Percentiles rank a stretch among this genome's conserved stretches.
phyloP scores from a whole-genome alignment of 2,797 vertebrate genomes.

The Squalus acanthias region DNA sequence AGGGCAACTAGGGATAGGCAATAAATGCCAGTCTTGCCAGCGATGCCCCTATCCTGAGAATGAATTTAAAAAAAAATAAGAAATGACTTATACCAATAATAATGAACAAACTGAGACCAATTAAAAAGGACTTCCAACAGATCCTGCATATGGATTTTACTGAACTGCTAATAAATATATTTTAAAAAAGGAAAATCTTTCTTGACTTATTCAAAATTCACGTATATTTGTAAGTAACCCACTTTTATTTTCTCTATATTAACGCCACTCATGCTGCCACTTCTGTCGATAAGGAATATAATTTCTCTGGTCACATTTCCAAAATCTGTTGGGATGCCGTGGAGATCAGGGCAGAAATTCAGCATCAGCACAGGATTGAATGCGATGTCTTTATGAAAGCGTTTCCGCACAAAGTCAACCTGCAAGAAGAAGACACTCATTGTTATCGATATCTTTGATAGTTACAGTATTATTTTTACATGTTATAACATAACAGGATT shows the following conservation, averaged over 20 bases:
- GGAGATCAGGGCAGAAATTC: conserved; percentile 82
- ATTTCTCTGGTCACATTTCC: conserved; percentile 78
- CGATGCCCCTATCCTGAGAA: too few species aligned
- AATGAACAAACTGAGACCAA: too few species aligned
- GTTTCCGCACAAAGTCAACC: conserved; percentile 84
- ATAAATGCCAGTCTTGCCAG: too few species aligned
- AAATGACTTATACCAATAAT: too few species aligned
- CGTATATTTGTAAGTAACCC: background rate
- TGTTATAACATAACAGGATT: background rate
- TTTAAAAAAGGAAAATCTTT: background rate
- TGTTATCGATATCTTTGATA: background rate
- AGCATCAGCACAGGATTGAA: conserved; percentile 87
- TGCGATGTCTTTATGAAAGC: conserved; percentile 91
- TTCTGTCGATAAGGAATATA: conserved; percentile 78
- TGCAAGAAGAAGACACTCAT: conserved; percentile 44
- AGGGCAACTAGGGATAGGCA: too few species aligned
- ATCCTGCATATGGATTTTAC: too few species aligned
- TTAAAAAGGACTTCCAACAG: too few species aligned
- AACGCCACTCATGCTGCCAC: conserved; percentile 56
- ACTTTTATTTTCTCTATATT: conserved; percentile 76
- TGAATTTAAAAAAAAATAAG: too few species aligned
- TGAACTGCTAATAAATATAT: too few species aligned
- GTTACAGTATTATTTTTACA: background rate
- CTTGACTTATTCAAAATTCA: background rate
- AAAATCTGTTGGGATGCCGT: conserved; percentile 62